Conservation (phyloP, 2,113 vertebrate species). For the Cygnus atratus region DNA sequence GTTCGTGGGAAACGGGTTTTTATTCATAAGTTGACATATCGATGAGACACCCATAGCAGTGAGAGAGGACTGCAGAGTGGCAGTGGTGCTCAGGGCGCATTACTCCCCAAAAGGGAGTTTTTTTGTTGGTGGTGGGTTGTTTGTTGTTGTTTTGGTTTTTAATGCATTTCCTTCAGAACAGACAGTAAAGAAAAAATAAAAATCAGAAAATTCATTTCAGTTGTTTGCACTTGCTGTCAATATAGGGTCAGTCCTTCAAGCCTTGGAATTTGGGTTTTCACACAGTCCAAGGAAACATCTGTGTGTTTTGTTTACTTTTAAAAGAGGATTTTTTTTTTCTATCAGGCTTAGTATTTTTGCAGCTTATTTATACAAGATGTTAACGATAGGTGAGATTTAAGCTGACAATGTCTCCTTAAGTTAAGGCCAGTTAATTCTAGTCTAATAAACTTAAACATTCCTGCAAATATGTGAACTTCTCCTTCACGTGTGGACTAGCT, state of each 20-base stretch:
- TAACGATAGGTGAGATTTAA: background rate
- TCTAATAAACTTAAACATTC: slow-evolving; percentile 34
- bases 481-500: background rate
- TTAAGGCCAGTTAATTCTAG: slow-evolving; percentile 24
- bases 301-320: background rate
- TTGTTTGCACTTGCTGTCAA: background rate
- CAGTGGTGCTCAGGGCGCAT: background rate
- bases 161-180: background rate
- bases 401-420: slow-evolving; percentile 11
- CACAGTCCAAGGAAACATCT: background rate
- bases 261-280: background rate
- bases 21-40: background rate
- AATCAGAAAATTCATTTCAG: background rate
- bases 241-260: background rate
- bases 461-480: background rate
- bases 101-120: background rate
- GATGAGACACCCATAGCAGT: background rate
- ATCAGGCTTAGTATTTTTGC: background rate
- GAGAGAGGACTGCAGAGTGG: background rate
- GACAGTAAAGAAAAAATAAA: background rate
- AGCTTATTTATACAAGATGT: slow-evolving; percentile 27
- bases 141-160: background rate
- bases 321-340: background rate
- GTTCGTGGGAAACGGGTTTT: background rate
- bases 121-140: background rate